Evolutionary conservation across 2,888 invertebrate genomes (phyloP), one percentile per base, ranked within the genome.

Genomic region (Catonia carolina): DNA sequence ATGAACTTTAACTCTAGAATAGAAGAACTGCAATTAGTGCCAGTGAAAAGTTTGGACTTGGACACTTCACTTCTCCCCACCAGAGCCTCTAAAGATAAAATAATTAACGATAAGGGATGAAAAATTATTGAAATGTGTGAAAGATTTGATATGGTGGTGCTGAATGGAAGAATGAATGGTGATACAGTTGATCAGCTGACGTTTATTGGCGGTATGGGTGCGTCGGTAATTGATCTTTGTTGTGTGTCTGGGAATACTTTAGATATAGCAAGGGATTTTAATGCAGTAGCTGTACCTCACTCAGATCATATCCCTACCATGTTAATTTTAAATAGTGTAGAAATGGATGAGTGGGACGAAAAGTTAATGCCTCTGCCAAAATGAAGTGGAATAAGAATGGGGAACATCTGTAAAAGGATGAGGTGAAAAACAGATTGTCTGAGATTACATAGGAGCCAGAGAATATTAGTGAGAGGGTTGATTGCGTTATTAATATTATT

Each of bases 161-260:
- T n/a, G n/a, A n/a, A n/a, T n/a, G n/a, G n/a, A n/a, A n/a, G n/a
- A n/a, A n/a, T 17, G 10, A 27, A 15, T 22, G 5, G 49, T 27
- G 49, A 49, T 27, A 8, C 1, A 6, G 2, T 14, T 8, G n/a
- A 31, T 4, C 27, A 49, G 5, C 31, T 49, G 23, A 27, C 27
- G 3, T 49, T 49, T 10, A 27, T 31, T 2, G 17, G 49, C 3
- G 8, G 49, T 2, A 3, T 4, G 14, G 49, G 49, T 2, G 23
- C 22, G 8, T 49, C 27, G 1, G 27, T 49, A 27, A 49, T 22
- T 14, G 49, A 49, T 49, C 10, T 49, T n/a, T 49, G 49, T 49
- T 27, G 27, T 49, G 27, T 49, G 12, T 49, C 27, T 23, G 10
- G 27, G 10, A 10, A 15, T 49, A 12, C 14, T 10, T 31, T 49